phyloP scores from a whole-genome alignment of 1,140 invertebrate species.

The Drosophila serrata region DNA sequence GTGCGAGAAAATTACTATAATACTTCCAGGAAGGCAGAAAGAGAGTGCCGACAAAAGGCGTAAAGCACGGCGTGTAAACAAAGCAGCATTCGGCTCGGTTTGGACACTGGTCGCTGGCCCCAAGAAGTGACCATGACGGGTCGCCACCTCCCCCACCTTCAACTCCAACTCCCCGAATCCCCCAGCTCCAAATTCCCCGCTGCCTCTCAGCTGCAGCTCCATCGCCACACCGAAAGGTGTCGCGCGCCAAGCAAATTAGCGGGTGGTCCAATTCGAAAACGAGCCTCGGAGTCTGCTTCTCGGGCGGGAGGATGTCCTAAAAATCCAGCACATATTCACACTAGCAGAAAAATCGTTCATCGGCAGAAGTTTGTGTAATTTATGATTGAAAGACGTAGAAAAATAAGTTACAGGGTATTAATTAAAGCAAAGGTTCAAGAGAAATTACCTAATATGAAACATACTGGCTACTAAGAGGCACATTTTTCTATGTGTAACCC shows the following conservation, averaged over 20 bases:
- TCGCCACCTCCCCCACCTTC: no score
- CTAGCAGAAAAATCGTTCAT: conserved; percentile 5
- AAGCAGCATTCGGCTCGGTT: conserved; percentile 52
- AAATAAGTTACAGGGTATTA: neutral
- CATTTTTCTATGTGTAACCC: conserved; percentile 19
- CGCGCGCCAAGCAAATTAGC: conserved; percentile 82
- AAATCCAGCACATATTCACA: conserved; percentile 11
- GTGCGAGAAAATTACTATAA: conserved; percentile 83
- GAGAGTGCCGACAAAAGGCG: conserved; percentile 56
- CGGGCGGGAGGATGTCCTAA: conserved; percentile 27
- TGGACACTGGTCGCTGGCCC: conserved; percentile 50
- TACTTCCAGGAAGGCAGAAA: conserved; percentile 78
- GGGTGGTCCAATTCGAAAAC: conserved; percentile 78
- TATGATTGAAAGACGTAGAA: neutral
- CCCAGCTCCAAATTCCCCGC: neutral
- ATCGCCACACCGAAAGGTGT: conserved; percentile 54
- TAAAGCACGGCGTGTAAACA: conserved; percentile 58
- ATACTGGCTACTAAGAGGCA: neutral
- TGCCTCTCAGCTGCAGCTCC: conserved; percentile 1
- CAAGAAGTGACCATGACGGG: conserved; percentile 76
- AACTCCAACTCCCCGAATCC: conserved; percentile 14
- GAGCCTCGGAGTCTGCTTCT: conserved; percentile 47
- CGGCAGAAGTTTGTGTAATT: neutral
- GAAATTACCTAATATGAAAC: neutral
- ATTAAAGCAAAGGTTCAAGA: no score